phyloP scores from a whole-genome alignment of 2,797 vertebrate species.

The Geotria australis region DNA sequence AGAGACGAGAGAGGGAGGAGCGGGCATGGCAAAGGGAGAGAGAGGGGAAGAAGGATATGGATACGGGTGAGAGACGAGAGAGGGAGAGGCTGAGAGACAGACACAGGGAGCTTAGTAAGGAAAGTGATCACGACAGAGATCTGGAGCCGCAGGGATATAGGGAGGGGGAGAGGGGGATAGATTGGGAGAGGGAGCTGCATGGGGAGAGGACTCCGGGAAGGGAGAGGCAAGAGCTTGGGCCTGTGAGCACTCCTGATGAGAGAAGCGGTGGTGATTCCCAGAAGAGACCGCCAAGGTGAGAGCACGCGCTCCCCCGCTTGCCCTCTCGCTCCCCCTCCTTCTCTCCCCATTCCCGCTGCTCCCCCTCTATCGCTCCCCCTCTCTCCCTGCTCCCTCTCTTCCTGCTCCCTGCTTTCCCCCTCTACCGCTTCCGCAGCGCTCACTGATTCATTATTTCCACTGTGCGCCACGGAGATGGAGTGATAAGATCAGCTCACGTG shows the following conservation, averaged over 20 bases:
- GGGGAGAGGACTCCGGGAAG: neutral
- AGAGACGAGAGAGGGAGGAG: neutral
- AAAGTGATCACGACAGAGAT: neutral
- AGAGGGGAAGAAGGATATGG: neutral
- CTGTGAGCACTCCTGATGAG: neutral
- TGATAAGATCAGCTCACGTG: no score
- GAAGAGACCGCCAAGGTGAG: neutral
- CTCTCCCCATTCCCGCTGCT: neutral
- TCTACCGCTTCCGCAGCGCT: neutral
- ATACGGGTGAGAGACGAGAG: neutral
- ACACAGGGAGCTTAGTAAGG: neutral
- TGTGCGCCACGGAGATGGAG: no score
- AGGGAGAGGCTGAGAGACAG: no score
- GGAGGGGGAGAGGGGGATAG: neutral
- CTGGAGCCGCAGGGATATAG: neutral
- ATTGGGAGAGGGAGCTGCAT: neutral
- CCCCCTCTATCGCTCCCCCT: neutral
- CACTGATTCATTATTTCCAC: no score
- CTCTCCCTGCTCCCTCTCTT: neutral
- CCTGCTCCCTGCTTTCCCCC: neutral
- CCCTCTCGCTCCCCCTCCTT: neutral
- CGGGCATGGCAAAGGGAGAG: neutral
- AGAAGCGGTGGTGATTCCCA: no score
- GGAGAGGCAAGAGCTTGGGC: neutral
- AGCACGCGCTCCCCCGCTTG: constrained; percentile 1